Percentiles rank a stretch among this genome's conserved stretches.
Conservation (phyloP, 2,797 vertebrate species). For the Acanthis flammea region DNA sequence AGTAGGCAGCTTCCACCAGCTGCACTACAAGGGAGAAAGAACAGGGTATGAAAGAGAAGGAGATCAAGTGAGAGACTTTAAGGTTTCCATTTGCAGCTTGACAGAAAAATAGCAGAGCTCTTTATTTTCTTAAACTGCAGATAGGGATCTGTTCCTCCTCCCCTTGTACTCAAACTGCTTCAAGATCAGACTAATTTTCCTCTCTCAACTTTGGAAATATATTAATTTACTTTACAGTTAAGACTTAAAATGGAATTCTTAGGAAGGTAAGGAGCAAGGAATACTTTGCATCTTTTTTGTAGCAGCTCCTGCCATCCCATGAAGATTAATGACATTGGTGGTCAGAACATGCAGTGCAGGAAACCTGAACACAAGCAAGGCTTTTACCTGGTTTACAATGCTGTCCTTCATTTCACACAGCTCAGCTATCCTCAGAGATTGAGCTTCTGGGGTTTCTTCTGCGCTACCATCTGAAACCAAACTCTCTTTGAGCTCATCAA, state of each 20-base stretch:
- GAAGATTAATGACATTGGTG: not conserved
- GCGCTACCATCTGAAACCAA: not conserved
- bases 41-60: not conserved
- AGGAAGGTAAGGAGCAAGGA: not conserved
- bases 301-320: not conserved
- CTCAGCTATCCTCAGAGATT: not conserved
- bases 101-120: not conserved
- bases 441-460: slow-evolving; percentile 20
- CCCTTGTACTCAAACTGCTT: not conserved
- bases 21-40: not conserved
- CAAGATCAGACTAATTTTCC: not conserved
- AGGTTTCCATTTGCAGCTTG: not conserved
- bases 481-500: slow-evolving; percentile 74
- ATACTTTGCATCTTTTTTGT: not conserved
- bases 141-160: not conserved
- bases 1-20: not conserved
- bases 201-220: not conserved
- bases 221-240: not conserved
- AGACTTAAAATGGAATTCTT: not conserved
- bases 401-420: slow-evolving; percentile 56
- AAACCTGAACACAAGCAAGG: not conserved
- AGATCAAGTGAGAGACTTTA: not conserved
- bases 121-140: not conserved
- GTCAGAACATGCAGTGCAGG: not conserved
- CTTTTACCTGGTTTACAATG: slow-evolving; percentile 67